Conservation (phyloP, 2,113 vertebrate genomes). For the Chaetodon trifascialis region DNA sequence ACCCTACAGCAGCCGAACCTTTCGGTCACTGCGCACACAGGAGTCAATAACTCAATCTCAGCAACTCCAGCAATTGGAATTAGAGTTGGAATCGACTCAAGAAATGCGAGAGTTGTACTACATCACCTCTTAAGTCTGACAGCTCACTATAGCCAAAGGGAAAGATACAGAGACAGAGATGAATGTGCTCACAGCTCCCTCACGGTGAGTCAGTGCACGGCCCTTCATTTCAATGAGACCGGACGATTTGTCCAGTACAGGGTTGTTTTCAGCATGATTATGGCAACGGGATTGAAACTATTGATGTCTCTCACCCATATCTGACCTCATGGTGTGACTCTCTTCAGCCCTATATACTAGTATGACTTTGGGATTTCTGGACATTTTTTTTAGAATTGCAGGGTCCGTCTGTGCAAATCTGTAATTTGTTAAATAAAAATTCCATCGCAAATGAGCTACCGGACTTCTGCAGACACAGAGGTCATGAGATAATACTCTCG, state of each 20-base stretch:
- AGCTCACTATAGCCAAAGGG: neutral
- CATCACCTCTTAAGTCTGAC: constrained; percentile 25
- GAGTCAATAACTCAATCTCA: constrained; percentile 17
- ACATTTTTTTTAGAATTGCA: no score
- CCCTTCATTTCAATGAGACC: neutral
- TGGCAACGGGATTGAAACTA: neutral
- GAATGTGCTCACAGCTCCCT: constrained; percentile 21
- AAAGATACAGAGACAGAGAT: constrained; percentile 6
- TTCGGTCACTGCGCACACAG: neutral
- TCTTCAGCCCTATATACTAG: no score
- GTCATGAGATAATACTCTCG: no score
- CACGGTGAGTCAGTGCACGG: constrained; percentile 8
- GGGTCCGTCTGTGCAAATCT: no score
- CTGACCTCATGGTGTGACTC: neutral
- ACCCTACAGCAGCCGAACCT: constrained; percentile 2
- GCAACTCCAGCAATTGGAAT: constrained; percentile 8
- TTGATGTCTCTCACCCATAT: no score
- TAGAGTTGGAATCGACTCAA: neutral
- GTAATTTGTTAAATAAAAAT: no score
- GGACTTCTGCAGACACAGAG: no score
- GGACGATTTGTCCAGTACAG: neutral
- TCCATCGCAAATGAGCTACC: no score
- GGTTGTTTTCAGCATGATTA: constrained; percentile 4
- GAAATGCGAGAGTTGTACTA: constrained; percentile 4
- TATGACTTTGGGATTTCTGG: no score